Percentiles rank a stretch among this genome's conserved stretches.
Conservation (phyloP, 1,140 invertebrate genomes). For the Zophobas morio region DNA sequence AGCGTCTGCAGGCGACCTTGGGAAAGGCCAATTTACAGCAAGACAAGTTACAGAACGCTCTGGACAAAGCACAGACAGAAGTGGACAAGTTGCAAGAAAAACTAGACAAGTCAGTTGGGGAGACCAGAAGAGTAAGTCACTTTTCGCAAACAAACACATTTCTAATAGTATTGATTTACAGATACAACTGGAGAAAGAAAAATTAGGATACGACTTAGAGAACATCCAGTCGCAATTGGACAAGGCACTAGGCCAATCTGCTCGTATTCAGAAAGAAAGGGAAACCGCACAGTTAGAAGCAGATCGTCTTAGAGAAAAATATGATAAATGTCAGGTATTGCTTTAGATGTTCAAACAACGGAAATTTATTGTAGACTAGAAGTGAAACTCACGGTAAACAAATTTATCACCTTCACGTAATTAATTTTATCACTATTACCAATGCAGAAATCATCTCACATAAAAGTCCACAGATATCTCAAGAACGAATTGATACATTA, state of each 20-base stretch:
- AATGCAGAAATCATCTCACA: too few relatives aligned
- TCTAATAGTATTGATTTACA: constrained; percentile 63
- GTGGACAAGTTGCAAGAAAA: constrained; percentile 92
- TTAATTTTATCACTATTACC: too few relatives aligned
- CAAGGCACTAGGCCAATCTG: constrained; percentile 88
- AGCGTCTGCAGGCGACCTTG: constrained; percentile 88
- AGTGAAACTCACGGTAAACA: too few relatives aligned
- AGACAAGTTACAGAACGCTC: constrained; percentile 88
- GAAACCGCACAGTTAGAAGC: constrained; percentile 88
- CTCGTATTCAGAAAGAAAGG: constrained; percentile 90
- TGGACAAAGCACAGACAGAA: constrained; percentile 92
- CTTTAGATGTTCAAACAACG: neutral
- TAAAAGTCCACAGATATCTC: too few relatives aligned
- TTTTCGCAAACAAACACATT: constrained; percentile 5
- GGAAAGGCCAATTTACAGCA: constrained; percentile 92
- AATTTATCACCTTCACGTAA: too few relatives aligned
- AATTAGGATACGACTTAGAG: constrained; percentile 90
- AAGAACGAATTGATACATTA: too few relatives aligned
- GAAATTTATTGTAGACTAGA: too few relatives aligned
- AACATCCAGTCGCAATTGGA: constrained; percentile 91
- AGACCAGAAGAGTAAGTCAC: constrained; percentile 82
- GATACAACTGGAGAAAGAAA: constrained; percentile 93
- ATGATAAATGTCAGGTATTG: constrained; percentile 89
- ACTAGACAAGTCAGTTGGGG: constrained; percentile 84
- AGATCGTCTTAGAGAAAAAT: constrained; percentile 89